phyloP scores from a whole-genome alignment of 2,888 invertebrate genomes.

The Itoplectis maculator region DNA sequence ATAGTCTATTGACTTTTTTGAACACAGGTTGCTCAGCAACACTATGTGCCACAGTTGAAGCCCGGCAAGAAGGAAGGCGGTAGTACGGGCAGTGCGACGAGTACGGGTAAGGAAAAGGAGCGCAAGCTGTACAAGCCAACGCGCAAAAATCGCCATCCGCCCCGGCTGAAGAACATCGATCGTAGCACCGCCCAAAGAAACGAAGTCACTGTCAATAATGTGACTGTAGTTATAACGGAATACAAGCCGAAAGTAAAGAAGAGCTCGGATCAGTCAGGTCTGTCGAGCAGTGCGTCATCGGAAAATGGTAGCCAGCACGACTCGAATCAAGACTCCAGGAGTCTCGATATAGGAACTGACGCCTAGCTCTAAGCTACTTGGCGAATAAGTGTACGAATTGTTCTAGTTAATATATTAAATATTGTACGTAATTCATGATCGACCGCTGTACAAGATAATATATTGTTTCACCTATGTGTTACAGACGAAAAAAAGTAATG shows the following conservation, averaged over 20 bases:
- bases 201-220: constrained; percentile 98
- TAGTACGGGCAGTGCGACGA: constrained; percentile 79
- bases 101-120: constrained; percentile 79
- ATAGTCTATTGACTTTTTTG: constrained; percentile 4
- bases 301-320: constrained; percentile 85
- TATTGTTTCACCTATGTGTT: constrained; percentile 57
- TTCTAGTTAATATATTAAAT: constrained; percentile 77
- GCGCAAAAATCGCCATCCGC: constrained; percentile 87
- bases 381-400: constrained; percentile 58
- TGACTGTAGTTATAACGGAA: constrained; percentile 98
- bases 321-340: constrained; percentile 85
- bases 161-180: constrained; percentile 96
- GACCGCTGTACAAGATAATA: constrained; percentile 66
- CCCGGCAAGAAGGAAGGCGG: constrained; percentile 85
- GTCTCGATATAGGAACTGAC: constrained; percentile 85
- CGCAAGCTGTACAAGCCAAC: constrained; percentile 83
- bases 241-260: constrained; percentile 91
- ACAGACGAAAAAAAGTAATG: constrained; percentile 62
- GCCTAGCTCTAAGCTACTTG: constrained; percentile 75
- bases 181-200: constrained; percentile 96
- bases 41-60: constrained; percentile 84
- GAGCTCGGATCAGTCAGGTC: constrained; percentile 84
- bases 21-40: constrained; percentile 82
- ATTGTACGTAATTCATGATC: constrained; percentile 74
- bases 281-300: constrained; percentile 85